Base-by-base conservation (phyloP, 2,113 vertebrate genomes). In the Muscicapa adusta region DNA sequence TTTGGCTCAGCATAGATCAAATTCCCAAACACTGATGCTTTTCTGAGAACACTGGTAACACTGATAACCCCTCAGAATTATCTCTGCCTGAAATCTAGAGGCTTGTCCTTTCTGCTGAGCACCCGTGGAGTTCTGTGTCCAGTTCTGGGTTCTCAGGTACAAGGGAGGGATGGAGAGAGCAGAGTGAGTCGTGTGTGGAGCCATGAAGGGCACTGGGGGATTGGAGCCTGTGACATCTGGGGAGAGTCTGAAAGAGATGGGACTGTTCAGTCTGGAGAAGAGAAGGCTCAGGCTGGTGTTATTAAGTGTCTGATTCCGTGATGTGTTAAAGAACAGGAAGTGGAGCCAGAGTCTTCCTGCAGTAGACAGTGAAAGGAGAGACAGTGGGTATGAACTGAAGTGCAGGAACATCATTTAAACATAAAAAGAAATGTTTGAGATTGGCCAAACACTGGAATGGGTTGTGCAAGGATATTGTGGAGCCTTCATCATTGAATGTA, bases 191-290 rank as follows among this genome's bases (percentile, higher is more conserved):
- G 6, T 17, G 57, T 5, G 2, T 38, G 75, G 16, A 18, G 13
- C 34, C 1, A 0, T 54, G 43, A 19, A n/a, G 14, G 5, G 48
- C 60, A 0, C 0, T 68, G 58, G 6, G 43, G 31, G 10, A 12
- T 2, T 70, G 65, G 33, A 74, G 25, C 3, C 22, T 45, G n/a
- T 56, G 73, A 8, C 13, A 3, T 10, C 4, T 47, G 50, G 43
- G 56, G 33, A 34, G 56, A 57, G 42, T n/a, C 16, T 58, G 75
- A 29, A 56, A 20, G 70, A 51, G 75, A 15, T 29, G 50, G 51
- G 18, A 11, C 25, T 56, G 22, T n/a, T 89, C 33, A 71, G 4
- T 25, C 10, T 88, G 53, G 58, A 24, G 33, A 56, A 57, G 75
- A 60, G 58, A 58, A 50, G 47, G 15, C 47, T 23, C 22, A 48